These are phyloP conservation scores for Puma concolor DNA, from an alignment of 2,113 vertebrate species.

Conservation along the genomic window DNA sequence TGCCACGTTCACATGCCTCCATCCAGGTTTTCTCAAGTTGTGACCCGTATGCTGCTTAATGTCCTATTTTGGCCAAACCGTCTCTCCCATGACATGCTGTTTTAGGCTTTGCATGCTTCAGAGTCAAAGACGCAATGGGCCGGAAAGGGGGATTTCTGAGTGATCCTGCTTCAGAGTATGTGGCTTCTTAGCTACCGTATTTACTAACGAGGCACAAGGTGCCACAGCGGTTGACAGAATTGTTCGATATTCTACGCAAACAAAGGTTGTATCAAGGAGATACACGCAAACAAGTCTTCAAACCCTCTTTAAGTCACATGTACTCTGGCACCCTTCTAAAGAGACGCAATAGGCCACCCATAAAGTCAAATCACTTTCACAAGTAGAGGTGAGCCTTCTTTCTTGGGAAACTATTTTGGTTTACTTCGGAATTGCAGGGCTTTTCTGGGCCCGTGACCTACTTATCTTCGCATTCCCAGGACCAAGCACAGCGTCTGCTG, in stretches of 20 bases:
- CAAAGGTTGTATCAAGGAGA: background rate
- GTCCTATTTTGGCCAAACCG: background rate
- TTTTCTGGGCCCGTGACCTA: background rate
- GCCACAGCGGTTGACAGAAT: background rate
- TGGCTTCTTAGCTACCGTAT: background rate
- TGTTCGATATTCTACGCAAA: conserved; percentile 15
- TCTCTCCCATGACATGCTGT: background rate
- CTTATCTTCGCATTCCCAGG: background rate
- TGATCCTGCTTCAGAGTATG: background rate
- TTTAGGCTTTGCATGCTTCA: background rate
- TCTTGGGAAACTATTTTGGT: background rate
- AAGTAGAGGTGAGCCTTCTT: background rate
- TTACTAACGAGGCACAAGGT: background rate
- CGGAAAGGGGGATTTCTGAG: background rate
- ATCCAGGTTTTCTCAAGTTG: conserved; percentile 17
- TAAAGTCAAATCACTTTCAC: background rate
- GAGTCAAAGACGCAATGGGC: background rate
- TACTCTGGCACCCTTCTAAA: background rate
- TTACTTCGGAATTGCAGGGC: background rate
- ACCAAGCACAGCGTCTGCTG: background rate
- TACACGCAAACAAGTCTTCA: background rate
- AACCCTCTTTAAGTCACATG: background rate
- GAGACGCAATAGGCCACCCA: background rate
- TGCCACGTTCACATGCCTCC: background rate
- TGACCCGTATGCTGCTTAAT: background rate